Base-by-base conservation (phyloP, 1,140 invertebrate genomes). In the Tetramorium parvispinum region DNA sequence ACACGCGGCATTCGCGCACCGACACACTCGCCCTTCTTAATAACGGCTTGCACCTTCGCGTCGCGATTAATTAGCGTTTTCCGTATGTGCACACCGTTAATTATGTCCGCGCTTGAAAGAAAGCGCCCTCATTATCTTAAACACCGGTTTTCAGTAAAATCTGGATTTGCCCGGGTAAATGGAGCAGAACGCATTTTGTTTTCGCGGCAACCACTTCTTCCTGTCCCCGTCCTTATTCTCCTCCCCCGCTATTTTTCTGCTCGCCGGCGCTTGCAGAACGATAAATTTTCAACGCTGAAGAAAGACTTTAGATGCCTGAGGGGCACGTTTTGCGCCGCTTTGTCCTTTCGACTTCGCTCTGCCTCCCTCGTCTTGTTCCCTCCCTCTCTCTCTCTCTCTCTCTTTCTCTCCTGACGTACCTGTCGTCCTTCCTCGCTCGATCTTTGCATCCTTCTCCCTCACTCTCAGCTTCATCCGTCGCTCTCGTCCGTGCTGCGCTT, bases 241-340 rank as follows among this genome's bases (percentile, higher is more conserved):
- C 8, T 10, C 37, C 51, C 79, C 11, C 53, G 68, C 53, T 73
- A 83, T 83, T 83, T 83, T 83, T 83, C 79, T 83, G 53, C 43
- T 83, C 79, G 51, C 79, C 68, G 66, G 79, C 53, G 79, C 68
- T 83, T 83, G 66, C 55, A 32, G 70, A 71, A 53, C 78, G 85
- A 90, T 87, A 85, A 89, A 90, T 85, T 87, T 90, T 87, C 68
- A 79, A 71, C 77, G 73, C 43, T 79, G 73, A 85, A 87, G 75
- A 61, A 85, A 85, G 71, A 88, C 57, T 73, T 86, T 59, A 71
- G 86, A 91, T 73, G 78, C 81, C 87, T 78, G 68, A 70, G 57
- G 85, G 89, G 85, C 87, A 92, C 85, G 89, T 93, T 91, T 87
- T 86, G 85, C 87, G 87, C 85, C 88, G 88, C 91, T 92, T 90